Evolutionary conservation across 2,888 invertebrate genomes (phyloP).

Genomic region (Tanypteryx hageni): DNA sequence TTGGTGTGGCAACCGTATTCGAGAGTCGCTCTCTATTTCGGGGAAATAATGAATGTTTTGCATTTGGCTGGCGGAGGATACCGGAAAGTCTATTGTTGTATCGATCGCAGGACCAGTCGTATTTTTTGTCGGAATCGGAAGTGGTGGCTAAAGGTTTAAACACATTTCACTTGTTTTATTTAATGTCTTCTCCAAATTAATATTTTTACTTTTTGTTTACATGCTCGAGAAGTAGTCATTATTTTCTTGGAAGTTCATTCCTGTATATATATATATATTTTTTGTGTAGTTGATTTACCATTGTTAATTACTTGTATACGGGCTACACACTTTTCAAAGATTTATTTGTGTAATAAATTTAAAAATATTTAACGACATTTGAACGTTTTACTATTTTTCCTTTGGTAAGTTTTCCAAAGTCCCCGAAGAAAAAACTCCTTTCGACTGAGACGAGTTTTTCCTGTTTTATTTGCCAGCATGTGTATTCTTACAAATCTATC

Average conservation of each 20-base stretch:
- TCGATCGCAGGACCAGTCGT: conserved; percentile 51
- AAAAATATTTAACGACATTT: conserved; percentile 44
- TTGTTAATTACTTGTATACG: conserved; percentile 57
- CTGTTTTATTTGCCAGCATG: no score
- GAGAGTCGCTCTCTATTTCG: conserved; percentile 5
- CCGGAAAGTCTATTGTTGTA: neutral
- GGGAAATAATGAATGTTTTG: neutral
- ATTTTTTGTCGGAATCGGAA: conserved; percentile 40
- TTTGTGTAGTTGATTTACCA: conserved; percentile 62
- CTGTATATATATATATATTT: conserved; percentile 38
- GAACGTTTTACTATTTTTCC: neutral
- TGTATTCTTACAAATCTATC: no score
- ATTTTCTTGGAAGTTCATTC: conserved; percentile 35
- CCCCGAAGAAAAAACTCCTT: no score
- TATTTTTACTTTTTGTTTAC: conserved; percentile 47
- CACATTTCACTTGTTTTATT: conserved; percentile 19
- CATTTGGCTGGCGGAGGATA: neutral
- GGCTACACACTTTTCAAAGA: conserved; percentile 60
- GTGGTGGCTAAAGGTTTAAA: conserved; percentile 38
- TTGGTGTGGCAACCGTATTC: neutral
- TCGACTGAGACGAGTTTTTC: no score
- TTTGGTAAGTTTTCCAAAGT: neutral
- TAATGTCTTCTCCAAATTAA: conserved; percentile 51
- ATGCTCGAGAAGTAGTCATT: conserved; percentile 58
- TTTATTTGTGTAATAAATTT: conserved; percentile 62